Conservation (phyloP, 2,797 vertebrate genomes). For the Neosilurus mollespiculum region DNA sequence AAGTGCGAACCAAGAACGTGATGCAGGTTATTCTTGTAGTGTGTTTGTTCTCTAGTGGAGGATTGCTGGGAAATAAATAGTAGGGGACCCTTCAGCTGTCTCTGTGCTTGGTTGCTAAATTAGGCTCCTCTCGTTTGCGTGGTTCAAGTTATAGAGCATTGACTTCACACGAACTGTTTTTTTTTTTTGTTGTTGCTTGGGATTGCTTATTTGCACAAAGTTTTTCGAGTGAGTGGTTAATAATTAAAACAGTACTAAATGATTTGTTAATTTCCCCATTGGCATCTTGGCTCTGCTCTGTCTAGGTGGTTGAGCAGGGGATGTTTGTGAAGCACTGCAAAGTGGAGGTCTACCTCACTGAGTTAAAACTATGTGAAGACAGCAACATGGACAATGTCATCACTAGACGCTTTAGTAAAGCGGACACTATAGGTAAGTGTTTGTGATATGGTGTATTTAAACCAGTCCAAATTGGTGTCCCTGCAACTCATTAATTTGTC, state of each 20-base stretch:
- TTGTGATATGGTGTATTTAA: neutral
- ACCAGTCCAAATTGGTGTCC: neutral
- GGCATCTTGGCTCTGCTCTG: slow-evolving; percentile 19
- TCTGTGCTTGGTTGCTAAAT: slow-evolving; percentile 75
- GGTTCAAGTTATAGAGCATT: neutral
- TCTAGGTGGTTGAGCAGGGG: slow-evolving; percentile 96
- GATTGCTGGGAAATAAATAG: slow-evolving; percentile 74
- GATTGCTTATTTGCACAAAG: neutral
- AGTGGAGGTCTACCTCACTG: slow-evolving; percentile 98
- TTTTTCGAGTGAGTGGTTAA: neutral
- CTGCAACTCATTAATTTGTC: neutral
- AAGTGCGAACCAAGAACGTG: slow-evolving; percentile 32
- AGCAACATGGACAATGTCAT: slow-evolving; percentile 93
- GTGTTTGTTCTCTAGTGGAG: slow-evolving; percentile 47
- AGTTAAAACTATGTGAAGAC: slow-evolving; percentile 97
- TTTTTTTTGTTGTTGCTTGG: neutral
- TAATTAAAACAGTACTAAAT: neutral
- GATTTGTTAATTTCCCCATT: neutral
- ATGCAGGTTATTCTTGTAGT: neutral
- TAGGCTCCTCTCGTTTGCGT: slow-evolving; percentile 63
- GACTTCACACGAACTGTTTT: neutral
- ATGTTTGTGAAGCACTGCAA: slow-evolving; percentile 99
- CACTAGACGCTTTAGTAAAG: slow-evolving; percentile 97
- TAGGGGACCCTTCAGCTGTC: slow-evolving; percentile 76
- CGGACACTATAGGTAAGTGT: slow-evolving; percentile 92